A percentile compares a stretch with the other conserved stretches of the same genome.
phyloP scores from a whole-genome alignment of 2,888 invertebrate genomes.

The Hypomecis atomaria region DNA sequence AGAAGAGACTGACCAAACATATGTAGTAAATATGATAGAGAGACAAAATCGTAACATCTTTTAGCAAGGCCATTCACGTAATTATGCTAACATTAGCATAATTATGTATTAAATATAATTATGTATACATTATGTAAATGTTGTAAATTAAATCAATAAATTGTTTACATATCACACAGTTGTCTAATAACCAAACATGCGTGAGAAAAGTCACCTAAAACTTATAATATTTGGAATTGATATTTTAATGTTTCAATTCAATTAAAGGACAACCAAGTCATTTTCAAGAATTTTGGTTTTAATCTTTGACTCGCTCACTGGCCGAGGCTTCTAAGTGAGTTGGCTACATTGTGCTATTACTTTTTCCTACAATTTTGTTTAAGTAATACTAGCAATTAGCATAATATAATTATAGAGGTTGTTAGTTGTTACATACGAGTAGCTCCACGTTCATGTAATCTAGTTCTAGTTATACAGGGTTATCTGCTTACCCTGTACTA shows the following conservation, averaged over 20 bases:
- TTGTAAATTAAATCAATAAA: too few relatives aligned
- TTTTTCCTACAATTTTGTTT: slow-evolving; percentile 7
- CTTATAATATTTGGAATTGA: not conserved
- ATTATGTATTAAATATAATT: too few relatives aligned
- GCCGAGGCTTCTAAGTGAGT: slow-evolving; percentile 63
- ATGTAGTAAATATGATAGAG: too few relatives aligned
- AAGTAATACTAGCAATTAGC: not conserved
- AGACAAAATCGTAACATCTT: too few relatives aligned
- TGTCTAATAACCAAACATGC: not conserved
- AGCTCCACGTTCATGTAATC: slow-evolving; percentile 4
- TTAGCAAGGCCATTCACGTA: too few relatives aligned
- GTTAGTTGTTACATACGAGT: not conserved
- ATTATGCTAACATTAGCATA: too few relatives aligned
- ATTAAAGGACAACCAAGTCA: slow-evolving; percentile 19
- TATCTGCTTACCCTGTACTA: too few relatives aligned
- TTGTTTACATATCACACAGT: too few relatives aligned
- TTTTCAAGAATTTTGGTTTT: slow-evolving; percentile 15
- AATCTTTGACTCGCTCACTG: slow-evolving; percentile 32
- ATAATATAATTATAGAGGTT: too few relatives aligned
- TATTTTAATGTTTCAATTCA: slow-evolving; percentile 16
- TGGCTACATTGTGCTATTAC: slow-evolving; percentile 31
- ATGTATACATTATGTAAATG: too few relatives aligned
- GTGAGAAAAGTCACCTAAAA: not conserved
- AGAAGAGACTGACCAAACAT: too few relatives aligned
- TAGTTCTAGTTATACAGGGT: not conserved